These are phyloP conservation scores for Montipora capricornis DNA, from an alignment of 64 coral and sea anemone species.

Conservation along the genomic window DNA sequence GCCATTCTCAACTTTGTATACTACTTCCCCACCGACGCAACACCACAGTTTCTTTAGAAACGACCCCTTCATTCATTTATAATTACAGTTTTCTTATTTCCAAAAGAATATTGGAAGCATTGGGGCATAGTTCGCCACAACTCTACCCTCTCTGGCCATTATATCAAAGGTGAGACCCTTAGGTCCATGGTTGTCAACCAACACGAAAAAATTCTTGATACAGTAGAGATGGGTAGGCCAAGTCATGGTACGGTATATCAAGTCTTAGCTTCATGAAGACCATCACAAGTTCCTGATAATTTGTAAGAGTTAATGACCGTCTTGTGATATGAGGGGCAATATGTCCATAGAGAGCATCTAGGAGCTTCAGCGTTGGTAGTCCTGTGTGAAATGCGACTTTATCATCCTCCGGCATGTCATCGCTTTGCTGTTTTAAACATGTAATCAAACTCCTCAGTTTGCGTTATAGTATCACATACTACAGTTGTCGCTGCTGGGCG, in stretches of 20 bases:
- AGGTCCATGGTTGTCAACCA: slow-evolving; percentile 60
- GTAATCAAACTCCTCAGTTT: slow-evolving; percentile 66
- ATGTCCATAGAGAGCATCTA: slow-evolving; percentile 44
- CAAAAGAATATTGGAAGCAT: slow-evolving; percentile 64
- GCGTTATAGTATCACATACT: slow-evolving; percentile 31
- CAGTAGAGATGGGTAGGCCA: slow-evolving; percentile 45
- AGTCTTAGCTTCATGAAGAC: slow-evolving; percentile 59
- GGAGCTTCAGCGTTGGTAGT: slow-evolving; percentile 36
- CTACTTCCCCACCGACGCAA: no score
- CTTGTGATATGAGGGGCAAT: slow-evolving; percentile 47
- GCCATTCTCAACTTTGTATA: no score
- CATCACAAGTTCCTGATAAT: slow-evolving; percentile 58
- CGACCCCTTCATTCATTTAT: background rate
- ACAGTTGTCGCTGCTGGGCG: background rate
- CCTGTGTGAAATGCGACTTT: slow-evolving; percentile 65
- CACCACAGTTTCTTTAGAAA: no score
- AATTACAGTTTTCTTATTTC: slow-evolving; percentile 60
- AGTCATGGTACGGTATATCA: slow-evolving; percentile 19
- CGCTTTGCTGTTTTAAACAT: slow-evolving; percentile 42
- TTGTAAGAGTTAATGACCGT: slow-evolving; percentile 33
- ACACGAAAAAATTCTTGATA: slow-evolving; percentile 44
- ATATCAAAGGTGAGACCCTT: slow-evolving; percentile 26
- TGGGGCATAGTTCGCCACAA: slow-evolving; percentile 58
- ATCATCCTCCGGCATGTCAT: slow-evolving; percentile 38
- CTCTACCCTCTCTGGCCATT: slow-evolving; percentile 53